These are phyloP conservation scores for Desoria tigrina DNA, from an alignment of 2,888 invertebrate species.

Conservation along the genomic window DNA sequence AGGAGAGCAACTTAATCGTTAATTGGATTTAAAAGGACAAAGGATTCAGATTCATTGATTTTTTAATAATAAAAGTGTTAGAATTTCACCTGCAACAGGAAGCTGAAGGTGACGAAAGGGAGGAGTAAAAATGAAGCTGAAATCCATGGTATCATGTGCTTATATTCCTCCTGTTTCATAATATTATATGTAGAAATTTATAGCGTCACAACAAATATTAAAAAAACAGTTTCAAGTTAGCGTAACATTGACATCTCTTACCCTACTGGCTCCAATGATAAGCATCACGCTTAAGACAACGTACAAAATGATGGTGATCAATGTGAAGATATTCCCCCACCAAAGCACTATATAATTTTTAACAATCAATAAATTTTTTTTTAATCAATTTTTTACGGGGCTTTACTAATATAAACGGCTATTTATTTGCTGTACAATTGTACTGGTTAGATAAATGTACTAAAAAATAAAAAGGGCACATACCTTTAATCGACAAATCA, in stretches of 20 bases:
- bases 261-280: conserved; percentile 48
- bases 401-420: too few relatives aligned
- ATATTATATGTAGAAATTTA: too few relatives aligned
- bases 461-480: too few relatives aligned
- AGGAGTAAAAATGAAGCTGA: conserved; percentile 47
- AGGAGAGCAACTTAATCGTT: not conserved
- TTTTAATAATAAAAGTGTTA: not conserved
- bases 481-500: conserved; percentile 44
- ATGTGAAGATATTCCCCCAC: conserved; percentile 53
- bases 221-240: too few relatives aligned
- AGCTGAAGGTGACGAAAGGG: conserved; percentile 49
- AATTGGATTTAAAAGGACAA: not conserved
- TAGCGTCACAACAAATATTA: too few relatives aligned
- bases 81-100: conserved; percentile 43
- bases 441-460: too few relatives aligned
- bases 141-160: conserved; percentile 53
- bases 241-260: too few relatives aligned
- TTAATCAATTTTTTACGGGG: too few relatives aligned
- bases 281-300: conserved; percentile 45
- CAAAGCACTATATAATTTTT: conserved; percentile 40
- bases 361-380: not conserved
- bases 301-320: conserved; percentile 47
- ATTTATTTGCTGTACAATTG: too few relatives aligned
- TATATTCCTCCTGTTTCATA: conserved; percentile 42
- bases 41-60: not conserved